Evolutionary conservation across 2,113 vertebrate genomes (phyloP).

Genomic region (Nipponia nippon): DNA sequence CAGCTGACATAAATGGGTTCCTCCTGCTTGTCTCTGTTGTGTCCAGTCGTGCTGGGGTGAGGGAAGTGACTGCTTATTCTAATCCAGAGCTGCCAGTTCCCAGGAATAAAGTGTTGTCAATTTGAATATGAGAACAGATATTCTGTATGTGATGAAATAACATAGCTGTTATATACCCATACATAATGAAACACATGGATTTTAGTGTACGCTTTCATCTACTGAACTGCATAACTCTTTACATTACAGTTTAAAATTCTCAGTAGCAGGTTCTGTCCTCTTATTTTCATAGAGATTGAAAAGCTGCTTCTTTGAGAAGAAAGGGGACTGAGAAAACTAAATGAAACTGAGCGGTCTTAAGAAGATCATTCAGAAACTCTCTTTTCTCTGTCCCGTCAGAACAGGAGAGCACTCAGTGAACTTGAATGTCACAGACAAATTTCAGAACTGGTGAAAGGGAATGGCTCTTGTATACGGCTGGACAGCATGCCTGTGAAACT

Average conservation of each 20-base stretch:
- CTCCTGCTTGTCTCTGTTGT: neutral
- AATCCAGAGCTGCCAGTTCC: neutral
- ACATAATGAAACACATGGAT: neutral
- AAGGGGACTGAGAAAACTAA: neutral
- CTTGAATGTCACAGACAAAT: neutral
- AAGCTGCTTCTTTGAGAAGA: neutral
- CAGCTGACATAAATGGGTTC: neutral
- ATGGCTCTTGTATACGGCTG: neutral
- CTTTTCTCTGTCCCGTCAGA: neutral
- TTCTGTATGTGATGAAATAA: neutral
- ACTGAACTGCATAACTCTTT: neutral
- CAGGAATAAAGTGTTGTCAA: neutral
- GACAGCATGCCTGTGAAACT: neutral
- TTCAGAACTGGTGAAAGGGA: neutral
- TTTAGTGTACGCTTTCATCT: neutral
- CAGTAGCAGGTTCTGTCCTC: neutral
- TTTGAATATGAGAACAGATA: neutral
- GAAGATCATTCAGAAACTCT: neutral
- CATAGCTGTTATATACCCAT: neutral
- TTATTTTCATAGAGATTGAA: neutral
- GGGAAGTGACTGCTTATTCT: neutral
- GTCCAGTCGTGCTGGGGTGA: neutral
- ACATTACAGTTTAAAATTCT: neutral
- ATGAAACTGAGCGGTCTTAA: neutral
- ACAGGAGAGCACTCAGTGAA: neutral